Evolutionary conservation across 2,797 vertebrate species (phyloP).

Genomic region (Epinephelus coioides): DNA sequence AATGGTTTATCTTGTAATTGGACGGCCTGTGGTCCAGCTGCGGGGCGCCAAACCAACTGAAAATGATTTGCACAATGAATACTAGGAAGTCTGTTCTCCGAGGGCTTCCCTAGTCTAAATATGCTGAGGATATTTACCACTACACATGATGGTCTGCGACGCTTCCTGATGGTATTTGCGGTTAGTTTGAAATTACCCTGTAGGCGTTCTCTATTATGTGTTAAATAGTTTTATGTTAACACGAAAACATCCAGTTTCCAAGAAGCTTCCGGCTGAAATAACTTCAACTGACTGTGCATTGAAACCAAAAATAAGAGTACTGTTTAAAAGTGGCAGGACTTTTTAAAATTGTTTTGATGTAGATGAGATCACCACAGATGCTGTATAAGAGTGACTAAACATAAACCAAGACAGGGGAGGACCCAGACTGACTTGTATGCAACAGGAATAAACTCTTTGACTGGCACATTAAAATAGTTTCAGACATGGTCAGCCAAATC

Average conservation of each 20-base stretch:
- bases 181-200: conserved; percentile 31
- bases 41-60: conserved; percentile 43
- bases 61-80: conserved; percentile 65
- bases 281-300: background rate
- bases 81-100: conserved; percentile 52
- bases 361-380: background rate
- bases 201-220: background rate
- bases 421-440: background rate
- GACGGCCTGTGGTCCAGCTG: conserved; percentile 40
- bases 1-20: conserved; percentile 55
- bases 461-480: background rate
- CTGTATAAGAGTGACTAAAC: background rate
- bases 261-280: background rate
- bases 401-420: background rate
- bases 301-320: background rate
- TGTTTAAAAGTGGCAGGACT: background rate
- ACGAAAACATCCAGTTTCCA: conserved; percentile 9
- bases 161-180: conserved; percentile 43
- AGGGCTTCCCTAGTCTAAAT: conserved; percentile 57
- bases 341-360: background rate
- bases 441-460: background rate
- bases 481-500: background rate
- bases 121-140: conserved; percentile 32
- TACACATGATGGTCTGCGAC: conserved; percentile 27
- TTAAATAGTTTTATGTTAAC: conserved; percentile 1